A percentile compares a stretch with the other conserved stretches of the same genome.
phyloP scores from a whole-genome alignment of 2,888 invertebrate species.

The Melanotus villosus region DNA sequence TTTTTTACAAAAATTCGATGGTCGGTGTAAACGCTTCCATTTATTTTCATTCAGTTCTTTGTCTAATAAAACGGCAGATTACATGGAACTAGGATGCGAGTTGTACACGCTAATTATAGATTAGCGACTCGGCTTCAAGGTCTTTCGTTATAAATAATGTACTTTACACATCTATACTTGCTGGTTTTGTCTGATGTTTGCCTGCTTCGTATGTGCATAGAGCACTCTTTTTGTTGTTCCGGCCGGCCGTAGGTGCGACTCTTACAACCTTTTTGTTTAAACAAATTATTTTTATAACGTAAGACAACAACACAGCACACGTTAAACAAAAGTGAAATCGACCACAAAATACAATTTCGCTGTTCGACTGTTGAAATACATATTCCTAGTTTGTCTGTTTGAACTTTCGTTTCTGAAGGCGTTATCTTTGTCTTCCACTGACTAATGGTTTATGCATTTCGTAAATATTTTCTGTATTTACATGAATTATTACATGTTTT shows the following conservation, averaged over 20 bases:
- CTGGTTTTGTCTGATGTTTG: constrained; percentile 21
- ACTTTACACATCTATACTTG: constrained; percentile 29
- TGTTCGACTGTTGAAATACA: constrained; percentile 55
- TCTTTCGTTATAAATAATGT: constrained; percentile 44
- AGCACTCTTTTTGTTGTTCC: neutral
- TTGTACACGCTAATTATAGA: constrained; percentile 63
- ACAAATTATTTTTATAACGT: neutral
- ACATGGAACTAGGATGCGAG: constrained; percentile 55
- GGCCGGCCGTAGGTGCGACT: neutral
- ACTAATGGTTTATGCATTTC: neutral
- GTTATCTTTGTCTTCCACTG: neutral
- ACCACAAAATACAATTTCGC: constrained; percentile 44
- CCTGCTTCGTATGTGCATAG: neutral
- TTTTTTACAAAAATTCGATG: neutral
- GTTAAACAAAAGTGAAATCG: constrained; percentile 56
- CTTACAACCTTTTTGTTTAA: neutral
- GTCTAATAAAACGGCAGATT: constrained; percentile 43
- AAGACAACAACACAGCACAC: constrained; percentile 23
- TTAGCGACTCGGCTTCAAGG: constrained; percentile 59
- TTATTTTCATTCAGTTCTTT: constrained; percentile 39
- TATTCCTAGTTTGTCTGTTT: constrained; percentile 55
- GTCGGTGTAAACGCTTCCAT: neutral
- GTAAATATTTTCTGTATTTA: constrained; percentile 32
- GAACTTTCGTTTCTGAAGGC: constrained; percentile 55
- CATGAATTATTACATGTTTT: neutral